These are phyloP conservation scores for Dicaeum eximium DNA, from an alignment of 2,113 vertebrate species.

Conservation along the genomic window DNA sequence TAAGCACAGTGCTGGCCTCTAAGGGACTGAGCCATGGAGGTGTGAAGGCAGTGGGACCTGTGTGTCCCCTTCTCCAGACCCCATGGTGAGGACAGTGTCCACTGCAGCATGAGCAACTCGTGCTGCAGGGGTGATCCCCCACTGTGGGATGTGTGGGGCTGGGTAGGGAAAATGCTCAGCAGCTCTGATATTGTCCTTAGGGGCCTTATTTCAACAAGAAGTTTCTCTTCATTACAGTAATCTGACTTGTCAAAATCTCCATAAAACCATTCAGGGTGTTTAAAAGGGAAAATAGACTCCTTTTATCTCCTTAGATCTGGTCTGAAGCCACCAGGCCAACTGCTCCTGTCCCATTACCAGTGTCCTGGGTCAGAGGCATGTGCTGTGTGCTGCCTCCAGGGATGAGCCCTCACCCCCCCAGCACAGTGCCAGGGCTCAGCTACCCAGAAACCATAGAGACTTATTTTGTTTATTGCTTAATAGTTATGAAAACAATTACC, in stretches of 20 bases:
- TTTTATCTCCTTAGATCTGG: not conserved
- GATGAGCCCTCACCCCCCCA: not conserved
- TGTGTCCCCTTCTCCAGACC: not conserved
- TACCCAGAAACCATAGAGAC: accelerated
- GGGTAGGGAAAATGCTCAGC: not conserved
- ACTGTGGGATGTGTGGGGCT: accelerated
- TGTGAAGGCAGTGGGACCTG: not conserved
- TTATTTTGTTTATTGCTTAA: not conserved
- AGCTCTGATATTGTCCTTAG: not conserved
- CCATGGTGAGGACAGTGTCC: accelerated
- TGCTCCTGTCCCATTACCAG: not conserved
- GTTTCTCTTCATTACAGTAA: constrained; percentile 48
- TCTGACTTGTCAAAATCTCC: constrained; percentile 13
- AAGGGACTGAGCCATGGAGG: accelerated
- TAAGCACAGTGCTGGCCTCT: accelerated
- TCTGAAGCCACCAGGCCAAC: not conserved
- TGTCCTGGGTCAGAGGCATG: not conserved
- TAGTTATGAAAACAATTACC: not conserved
- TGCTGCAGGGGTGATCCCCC: not conserved
- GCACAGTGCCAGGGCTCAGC: not conserved
- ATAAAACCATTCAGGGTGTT: not conserved
- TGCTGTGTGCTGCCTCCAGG: not conserved
- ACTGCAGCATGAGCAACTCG: accelerated
- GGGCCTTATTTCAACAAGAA: constrained; percentile 34
- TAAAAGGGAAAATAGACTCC: not conserved